These are phyloP conservation scores for Rhizomys pruinosus DNA, from an alignment of 2,113 vertebrate species.

Conservation along the genomic window DNA sequence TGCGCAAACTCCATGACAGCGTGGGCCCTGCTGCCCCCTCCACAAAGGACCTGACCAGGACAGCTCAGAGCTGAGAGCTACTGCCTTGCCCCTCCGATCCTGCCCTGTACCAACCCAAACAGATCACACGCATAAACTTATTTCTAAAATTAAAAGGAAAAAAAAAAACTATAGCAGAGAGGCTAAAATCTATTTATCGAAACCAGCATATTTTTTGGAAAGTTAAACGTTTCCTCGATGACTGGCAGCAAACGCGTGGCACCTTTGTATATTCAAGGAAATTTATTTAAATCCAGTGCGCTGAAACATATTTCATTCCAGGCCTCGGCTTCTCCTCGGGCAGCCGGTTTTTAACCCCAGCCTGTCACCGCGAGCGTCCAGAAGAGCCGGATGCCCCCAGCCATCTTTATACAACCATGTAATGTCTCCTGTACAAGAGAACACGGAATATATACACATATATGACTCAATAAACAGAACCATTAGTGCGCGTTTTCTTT, in stretches of 20 bases:
- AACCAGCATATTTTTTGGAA: constrained; percentile 85
- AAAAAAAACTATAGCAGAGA: constrained; percentile 77
- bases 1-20: constrained; percentile 93
- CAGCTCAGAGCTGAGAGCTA: constrained; percentile 89
- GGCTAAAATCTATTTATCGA: constrained; percentile 85
- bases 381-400: constrained; percentile 73
- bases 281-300: constrained; percentile 83
- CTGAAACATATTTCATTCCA: constrained; percentile 83
- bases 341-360: constrained; percentile 69
- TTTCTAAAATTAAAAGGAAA: constrained; percentile 74
- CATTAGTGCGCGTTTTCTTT: constrained; percentile 84
- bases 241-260: constrained; percentile 80
- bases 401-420: constrained; percentile 87
- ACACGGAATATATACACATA: constrained; percentile 87
- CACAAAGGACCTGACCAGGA: constrained; percentile 89
- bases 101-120: not conserved
- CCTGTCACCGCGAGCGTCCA: constrained; percentile 64
- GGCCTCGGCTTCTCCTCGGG: constrained; percentile 71
- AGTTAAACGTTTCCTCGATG: constrained; percentile 83
- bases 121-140: constrained; percentile 77
- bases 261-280: constrained; percentile 77
- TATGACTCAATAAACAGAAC: constrained; percentile 88
- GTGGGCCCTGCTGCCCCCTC: constrained; percentile 84
- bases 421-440: constrained; percentile 89
- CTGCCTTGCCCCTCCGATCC: constrained; percentile 51